phyloP scores from a whole-genome alignment of 53 echinoderm and acorn worm genomes.

The Arbacia lixula region DNA sequence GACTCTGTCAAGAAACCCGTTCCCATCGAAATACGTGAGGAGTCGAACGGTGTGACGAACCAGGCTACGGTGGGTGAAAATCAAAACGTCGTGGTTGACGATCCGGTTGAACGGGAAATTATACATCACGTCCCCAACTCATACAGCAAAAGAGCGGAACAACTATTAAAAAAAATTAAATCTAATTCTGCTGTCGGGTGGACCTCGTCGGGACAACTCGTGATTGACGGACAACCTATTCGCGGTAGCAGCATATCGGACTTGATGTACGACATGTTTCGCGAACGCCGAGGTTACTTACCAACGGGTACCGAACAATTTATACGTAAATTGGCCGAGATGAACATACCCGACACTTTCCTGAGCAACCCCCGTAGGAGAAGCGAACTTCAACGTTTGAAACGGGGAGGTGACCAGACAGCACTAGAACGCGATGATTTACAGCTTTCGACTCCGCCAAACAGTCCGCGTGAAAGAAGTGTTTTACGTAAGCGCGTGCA shows the following conservation, averaged over 20 bases:
- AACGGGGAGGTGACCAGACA: background rate
- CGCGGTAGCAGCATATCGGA: slow-evolving; percentile 17
- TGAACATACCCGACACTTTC: slow-evolving; percentile 42
- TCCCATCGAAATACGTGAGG: slow-evolving; percentile 1
- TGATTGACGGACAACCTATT: slow-evolving; percentile 16
- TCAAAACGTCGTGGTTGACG: background rate
- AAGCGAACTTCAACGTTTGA: slow-evolving; percentile 32
- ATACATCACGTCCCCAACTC: slow-evolving; percentile 10
- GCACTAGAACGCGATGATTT: background rate
- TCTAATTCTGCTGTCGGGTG: background rate
- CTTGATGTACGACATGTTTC: slow-evolving; percentile 45
- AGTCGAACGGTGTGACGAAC: too few species aligned
- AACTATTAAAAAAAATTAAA: slow-evolving; percentile 28
- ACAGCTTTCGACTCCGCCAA: too few species aligned
- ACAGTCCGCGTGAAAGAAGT: background rate
- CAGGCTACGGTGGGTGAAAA: background rate
- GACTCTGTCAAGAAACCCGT: slow-evolving; percentile 11
- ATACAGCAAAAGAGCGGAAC: slow-evolving; percentile 7
- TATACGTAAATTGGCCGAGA: slow-evolving; percentile 3
- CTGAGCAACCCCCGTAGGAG: slow-evolving; percentile 29
- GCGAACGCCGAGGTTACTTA: slow-evolving; percentile 21
- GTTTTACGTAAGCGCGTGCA: too few species aligned
- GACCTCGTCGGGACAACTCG: slow-evolving; percentile 16
- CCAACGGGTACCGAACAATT: slow-evolving; percentile 35
- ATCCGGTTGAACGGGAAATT: slow-evolving; percentile 26